Evolutionary conservation across 2,888 invertebrate species (phyloP).

Genomic region (Gryllus longicercus): DNA sequence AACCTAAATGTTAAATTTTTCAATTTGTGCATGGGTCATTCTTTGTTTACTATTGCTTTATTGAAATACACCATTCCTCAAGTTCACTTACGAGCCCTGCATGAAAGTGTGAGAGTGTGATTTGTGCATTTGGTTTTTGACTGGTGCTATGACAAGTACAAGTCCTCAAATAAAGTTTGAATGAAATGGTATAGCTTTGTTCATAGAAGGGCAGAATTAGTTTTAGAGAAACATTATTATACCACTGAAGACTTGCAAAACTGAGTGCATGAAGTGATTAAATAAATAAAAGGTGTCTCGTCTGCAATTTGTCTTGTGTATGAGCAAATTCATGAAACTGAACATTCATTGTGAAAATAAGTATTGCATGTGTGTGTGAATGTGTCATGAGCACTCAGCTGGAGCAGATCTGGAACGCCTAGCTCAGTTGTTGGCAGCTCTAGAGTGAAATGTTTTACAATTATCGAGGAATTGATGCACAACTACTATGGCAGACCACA

Average conservation of each 20-base stretch:
- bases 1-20: neutral
- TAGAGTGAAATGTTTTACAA: neutral
- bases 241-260: neutral
- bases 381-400: neutral
- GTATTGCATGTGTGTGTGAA: neutral
- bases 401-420: neutral
- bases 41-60: neutral
- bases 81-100: neutral
- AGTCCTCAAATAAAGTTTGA: neutral
- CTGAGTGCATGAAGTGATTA: slow-evolving; percentile 4
- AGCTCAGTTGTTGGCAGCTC: neutral
- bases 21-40: neutral
- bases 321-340: neutral
- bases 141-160: slow-evolving; percentile 1
- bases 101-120: neutral
- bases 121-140: neutral
- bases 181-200: slow-evolving; percentile 1
- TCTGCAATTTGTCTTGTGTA: neutral
- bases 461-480: neutral
- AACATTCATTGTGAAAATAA: neutral
- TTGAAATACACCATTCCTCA: neutral
- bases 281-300: neutral
- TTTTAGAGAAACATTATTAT: slow-evolving; percentile 8
- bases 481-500: neutral
- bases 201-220: slow-evolving; percentile 8